Percentiles rank a stretch among this genome's conserved stretches.
These are phyloP conservation scores for Glyphotaelius pellucidus DNA, from an alignment of 2,888 invertebrate genomes.

Conservation along the genomic window DNA sequence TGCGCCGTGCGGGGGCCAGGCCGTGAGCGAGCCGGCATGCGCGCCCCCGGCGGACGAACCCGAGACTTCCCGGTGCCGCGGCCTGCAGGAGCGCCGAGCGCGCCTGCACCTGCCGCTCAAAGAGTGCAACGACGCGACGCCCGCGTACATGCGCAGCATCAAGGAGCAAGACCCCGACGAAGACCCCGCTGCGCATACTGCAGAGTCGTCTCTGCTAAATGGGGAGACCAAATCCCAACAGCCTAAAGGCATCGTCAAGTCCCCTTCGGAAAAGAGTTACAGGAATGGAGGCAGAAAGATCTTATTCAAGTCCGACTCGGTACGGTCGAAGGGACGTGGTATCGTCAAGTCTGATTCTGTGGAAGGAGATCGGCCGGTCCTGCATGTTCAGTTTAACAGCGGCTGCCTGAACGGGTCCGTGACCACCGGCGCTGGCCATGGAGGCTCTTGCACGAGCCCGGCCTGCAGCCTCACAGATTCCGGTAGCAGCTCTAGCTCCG, in stretches of 20 bases:
- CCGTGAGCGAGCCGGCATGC: conserved; percentile 55
- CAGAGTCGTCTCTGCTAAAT: conserved; percentile 25
- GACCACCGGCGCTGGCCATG: conserved; percentile 66
- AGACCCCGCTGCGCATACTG: not conserved
- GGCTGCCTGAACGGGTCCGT: conserved; percentile 69
- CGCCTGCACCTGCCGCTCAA: conserved; percentile 49
- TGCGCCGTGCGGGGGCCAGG: conserved; percentile 44
- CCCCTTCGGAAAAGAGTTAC: conserved; percentile 66
- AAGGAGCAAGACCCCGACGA: conserved; percentile 58
- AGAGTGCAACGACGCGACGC: conserved; percentile 54
- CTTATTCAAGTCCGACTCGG: conserved; percentile 68
- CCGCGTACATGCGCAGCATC: conserved; percentile 54
- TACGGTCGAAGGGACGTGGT: conserved; percentile 67
- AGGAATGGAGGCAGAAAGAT: conserved; percentile 48
- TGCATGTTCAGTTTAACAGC: conserved; percentile 80
- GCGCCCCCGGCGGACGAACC: conserved; percentile 69
- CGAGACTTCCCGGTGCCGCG: conserved; percentile 71
- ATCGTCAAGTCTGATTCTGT: conserved; percentile 68
- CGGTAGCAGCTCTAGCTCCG: conserved; percentile 77
- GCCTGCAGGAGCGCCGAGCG: conserved; percentile 53
- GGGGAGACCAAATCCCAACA: conserved; percentile 51
- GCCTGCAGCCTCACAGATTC: conserved; percentile 71
- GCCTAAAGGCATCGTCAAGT: conserved; percentile 67
- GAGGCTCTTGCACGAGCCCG: conserved; percentile 70
- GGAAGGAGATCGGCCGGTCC: conserved; percentile 71